A percentile compares a stretch with the other conserved stretches of the same genome.
phyloP scores from a whole-genome alignment of 2,113 vertebrate species.

The Entomyzon cyanotis region DNA sequence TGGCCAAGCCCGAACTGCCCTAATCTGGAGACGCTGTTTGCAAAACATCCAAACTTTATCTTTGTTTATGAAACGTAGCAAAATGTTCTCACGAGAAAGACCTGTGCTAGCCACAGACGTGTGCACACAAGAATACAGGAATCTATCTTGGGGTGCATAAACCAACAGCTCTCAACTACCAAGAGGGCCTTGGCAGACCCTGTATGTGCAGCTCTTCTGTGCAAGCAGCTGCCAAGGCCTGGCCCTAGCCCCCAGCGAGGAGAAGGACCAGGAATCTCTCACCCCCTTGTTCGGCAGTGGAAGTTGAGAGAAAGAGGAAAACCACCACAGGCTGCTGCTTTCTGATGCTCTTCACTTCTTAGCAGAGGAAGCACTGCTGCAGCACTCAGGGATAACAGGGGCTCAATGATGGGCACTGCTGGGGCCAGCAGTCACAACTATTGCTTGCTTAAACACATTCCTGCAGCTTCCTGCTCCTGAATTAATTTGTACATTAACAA shows the following conservation, averaged over 20 bases:
- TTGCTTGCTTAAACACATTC: not conserved
- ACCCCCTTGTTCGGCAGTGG: accelerated
- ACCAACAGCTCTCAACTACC: not conserved
- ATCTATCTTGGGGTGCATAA: accelerated
- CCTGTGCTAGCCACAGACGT: no score
- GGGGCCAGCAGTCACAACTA: not conserved
- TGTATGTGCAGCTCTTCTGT: accelerated
- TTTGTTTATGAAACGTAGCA: no score
- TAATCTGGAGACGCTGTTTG: no score
- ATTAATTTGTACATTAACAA: not conserved
- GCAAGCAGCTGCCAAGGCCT: not conserved
- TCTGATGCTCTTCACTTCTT: not conserved
- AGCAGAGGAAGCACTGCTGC: not conserved
- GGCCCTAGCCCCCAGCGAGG: accelerated
- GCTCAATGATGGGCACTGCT: accelerated
- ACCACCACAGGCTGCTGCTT: conserved; percentile 13
- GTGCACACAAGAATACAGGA: not conserved
- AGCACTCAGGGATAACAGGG: accelerated
- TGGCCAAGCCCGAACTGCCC: no score
- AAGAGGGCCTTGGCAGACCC: not conserved
- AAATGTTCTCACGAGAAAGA: no score
- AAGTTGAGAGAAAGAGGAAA: conserved; percentile 5
- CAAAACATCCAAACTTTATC: no score
- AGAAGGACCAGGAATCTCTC: not conserved
- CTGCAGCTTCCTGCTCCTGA: not conserved